A percentile compares a stretch with the other conserved stretches of the same genome.
Conservation (phyloP, 2,888 invertebrate genomes). For the Mythimna albipuncta region DNA sequence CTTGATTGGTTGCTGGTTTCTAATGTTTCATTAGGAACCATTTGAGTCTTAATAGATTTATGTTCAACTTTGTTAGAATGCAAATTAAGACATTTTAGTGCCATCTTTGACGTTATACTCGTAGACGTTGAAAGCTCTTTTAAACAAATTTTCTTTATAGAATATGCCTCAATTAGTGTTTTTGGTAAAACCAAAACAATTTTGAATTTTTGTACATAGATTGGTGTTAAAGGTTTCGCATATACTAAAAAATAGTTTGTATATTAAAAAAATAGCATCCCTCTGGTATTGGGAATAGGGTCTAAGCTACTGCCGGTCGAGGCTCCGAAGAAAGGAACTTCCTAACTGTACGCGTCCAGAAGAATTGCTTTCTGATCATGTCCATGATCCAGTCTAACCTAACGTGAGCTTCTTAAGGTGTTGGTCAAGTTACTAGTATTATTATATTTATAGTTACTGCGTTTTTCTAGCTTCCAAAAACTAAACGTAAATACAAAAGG, state of each 20-base stretch:
- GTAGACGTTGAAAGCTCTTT: background rate
- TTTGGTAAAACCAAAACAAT: background rate
- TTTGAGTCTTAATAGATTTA: slow-evolving; percentile 9
- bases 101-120: background rate
- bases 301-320: too few relatives aligned
- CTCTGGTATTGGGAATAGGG: too few relatives aligned
- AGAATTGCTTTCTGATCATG: too few relatives aligned
- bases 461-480: background rate
- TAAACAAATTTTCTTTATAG: background rate
- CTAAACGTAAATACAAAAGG: background rate
- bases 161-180: background rate
- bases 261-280: too few relatives aligned
- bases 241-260: too few relatives aligned
- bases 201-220: too few relatives aligned
- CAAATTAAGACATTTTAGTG: background rate
- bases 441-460: background rate
- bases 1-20: slow-evolving; percentile 24
- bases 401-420: too few relatives aligned
- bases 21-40: slow-evolving; percentile 18
- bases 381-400: too few relatives aligned
- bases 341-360: too few relatives aligned
- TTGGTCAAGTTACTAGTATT: too few relatives aligned
- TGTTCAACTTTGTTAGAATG: slow-evolving; percentile 9
- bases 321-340: too few relatives aligned
- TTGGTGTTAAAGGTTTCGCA: too few relatives aligned